Evolutionary conservation across 1,140 invertebrate species (phyloP), one percentile per base, ranked within the genome.

Genomic region (Drosophila asahinai): DNA sequence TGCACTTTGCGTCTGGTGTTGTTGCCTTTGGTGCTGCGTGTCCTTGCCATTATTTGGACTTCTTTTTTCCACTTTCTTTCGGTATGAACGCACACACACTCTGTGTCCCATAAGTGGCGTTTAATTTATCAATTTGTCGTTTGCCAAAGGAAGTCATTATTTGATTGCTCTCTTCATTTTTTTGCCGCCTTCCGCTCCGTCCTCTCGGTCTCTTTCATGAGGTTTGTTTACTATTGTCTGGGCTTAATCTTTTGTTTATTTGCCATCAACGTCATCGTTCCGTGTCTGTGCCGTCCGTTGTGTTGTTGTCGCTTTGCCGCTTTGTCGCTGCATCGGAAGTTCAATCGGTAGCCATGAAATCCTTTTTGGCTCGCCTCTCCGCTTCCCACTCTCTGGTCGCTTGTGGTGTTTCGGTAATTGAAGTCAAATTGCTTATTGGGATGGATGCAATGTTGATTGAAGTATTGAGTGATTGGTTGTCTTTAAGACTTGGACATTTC

Each of bases 61-160:
- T 78, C 75, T 79, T 89, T 91, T 81, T 76, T 81, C 63, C 63
- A 63, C 45, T 66, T 66, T 64, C 74, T 52, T 73, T 70, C 70
- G 64, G 63, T 22, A 48, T 47, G 8, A 55, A 40, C 52, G 14
- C 51, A 8, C 45, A 17, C 8, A 51, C 48, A 65, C 22, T 25
- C 22, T 3, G 43, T n/a, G 5, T 15, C 19, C 86, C 68, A 57
- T 90, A 90, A 90, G 86, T 90, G 86, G 79, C 86, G 80, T 90
- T 90, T 90, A 90, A 90, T 90, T 90, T 90, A 90, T 91, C 86
- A 90, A 90, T 90, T 90, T 89, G 82, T 58, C 68, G 86, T 86
- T 86, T 90, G 81, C 82, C 81, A 90, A 86, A 80, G 79, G 86
- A 91, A 90, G 90, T 90, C 76, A 90, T 89, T 90, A 83, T 87